A percentile compares a stretch with the other conserved stretches of the same genome.
These are phyloP conservation scores for Isotomurus palustris DNA, from an alignment of 2,888 invertebrate species.

Conservation along the genomic window DNA sequence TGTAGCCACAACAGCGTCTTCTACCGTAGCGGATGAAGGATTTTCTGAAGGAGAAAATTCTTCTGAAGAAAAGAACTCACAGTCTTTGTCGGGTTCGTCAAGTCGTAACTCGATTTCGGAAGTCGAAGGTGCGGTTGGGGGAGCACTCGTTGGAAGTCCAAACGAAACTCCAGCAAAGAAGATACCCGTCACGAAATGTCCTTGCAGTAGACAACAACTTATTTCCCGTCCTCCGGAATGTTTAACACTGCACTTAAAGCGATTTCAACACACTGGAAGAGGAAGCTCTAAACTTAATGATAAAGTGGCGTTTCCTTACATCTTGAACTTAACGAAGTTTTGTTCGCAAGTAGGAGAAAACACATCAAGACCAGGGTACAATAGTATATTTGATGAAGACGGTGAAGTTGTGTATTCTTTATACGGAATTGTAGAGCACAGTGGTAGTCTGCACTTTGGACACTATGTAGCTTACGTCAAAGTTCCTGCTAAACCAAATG, in stretches of 20 bases:
- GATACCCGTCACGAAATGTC: slow-evolving; percentile 75
- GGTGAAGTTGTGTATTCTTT: slow-evolving; percentile 64
- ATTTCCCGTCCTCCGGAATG: slow-evolving; percentile 89
- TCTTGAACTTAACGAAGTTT: slow-evolving; percentile 85
- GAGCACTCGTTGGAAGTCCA: neutral
- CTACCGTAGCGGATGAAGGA: slow-evolving; percentile 39
- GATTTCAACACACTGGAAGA: slow-evolving; percentile 78
- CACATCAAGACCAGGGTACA: slow-evolving; percentile 4
- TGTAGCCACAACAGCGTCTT: neutral
- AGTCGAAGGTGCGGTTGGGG: slow-evolving; percentile 22
- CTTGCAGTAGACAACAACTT: slow-evolving; percentile 64
- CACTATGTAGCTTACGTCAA: slow-evolving; percentile 95
- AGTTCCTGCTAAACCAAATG: slow-evolving; percentile 52
- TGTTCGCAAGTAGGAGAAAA: slow-evolving; percentile 64
- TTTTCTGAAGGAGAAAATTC: slow-evolving; percentile 43
- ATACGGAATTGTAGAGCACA: slow-evolving; percentile 93
- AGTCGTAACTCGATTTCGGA: slow-evolving; percentile 40
- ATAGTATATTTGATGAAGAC: slow-evolving; percentile 36
- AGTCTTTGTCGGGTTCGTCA: slow-evolving; percentile 33
- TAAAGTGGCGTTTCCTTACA: slow-evolving; percentile 78
- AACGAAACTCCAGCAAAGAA: neutral
- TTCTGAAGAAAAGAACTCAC: slow-evolving; percentile 31
- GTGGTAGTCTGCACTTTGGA: slow-evolving; percentile 82
- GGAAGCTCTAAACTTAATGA: slow-evolving; percentile 75
- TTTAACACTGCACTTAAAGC: slow-evolving; percentile 88